Evolutionary conservation across 1,140 invertebrate species (phyloP), one percentile per base, ranked within the genome.

Genomic region (Zaprionus davidi): DNA sequence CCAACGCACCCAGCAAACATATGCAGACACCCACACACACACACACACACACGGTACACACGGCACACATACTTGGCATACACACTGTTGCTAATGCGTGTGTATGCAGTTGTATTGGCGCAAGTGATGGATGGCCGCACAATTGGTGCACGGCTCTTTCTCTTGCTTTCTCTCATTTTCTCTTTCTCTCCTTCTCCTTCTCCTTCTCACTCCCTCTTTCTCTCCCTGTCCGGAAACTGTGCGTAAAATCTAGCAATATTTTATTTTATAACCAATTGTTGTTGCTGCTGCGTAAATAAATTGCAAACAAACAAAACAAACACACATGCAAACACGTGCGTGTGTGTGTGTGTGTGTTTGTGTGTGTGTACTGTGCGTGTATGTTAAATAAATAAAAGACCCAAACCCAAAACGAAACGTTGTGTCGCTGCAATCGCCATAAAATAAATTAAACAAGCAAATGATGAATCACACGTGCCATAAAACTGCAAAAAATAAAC

Each of bases 201-300:
- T 6, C 15, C 38, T 15, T 1, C 41, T 0, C 41, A 7, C 15
- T 7, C 0, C 6, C 15, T 44, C n/a, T 44, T n/a, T 6, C 34
- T 38, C 44, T 49, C 49, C 28, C 49, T 17, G 36, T 55, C 46
- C 64, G 70, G 71, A 69, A 78, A 74, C 55, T 74, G 71, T 78
- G 76, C 76, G 76, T 78, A 74, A 74, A 78, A 78, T 74, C 59
- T 64, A 64, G 65, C 76, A 74, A 64, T 64, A 68, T 64, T 77
- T 77, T 77, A 63, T 62, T 74, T 74, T 74, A 67, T 64, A 76
- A 63, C 70, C 68, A 70, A 66, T 76, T 71, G 68, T 71, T 71
- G 34, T 59, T 59, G 41, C 34, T 66, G 63, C 24, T 49, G 15
- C 34, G 70, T 56, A 73, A 73, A 68, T 69, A 69, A 69, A 69